Conservation (phyloP, 2,797 vertebrate species). For the Helicolenus hilgendorfi region DNA sequence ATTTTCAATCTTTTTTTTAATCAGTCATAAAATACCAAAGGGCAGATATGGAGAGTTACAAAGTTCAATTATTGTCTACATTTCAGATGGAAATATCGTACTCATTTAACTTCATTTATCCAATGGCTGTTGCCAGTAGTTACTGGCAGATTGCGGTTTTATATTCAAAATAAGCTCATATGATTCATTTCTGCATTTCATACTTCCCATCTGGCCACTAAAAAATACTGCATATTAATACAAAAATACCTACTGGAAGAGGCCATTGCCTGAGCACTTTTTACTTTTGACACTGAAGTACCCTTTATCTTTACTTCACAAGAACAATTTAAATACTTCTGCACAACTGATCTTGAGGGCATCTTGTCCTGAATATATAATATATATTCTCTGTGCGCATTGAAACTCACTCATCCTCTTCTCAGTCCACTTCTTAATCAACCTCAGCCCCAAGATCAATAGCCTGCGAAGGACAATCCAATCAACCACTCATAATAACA, state of each 20-base stretch:
- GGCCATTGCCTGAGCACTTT: background rate
- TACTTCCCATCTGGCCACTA: background rate
- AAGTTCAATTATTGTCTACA: background rate
- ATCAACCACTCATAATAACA: conserved; percentile 84
- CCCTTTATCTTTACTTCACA: conserved; percentile 17
- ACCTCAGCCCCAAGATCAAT: conserved; percentile 82
- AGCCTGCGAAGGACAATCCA: conserved; percentile 86
- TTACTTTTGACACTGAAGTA: conserved; percentile 18
- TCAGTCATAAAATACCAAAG: background rate
- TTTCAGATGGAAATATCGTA: background rate
- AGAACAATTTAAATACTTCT: conserved; percentile 20
- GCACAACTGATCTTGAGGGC: conserved; percentile 18
- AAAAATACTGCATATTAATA: background rate
- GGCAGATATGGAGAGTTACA: background rate
- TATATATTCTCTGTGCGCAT: conserved; percentile 34
- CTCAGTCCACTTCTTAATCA: conserved; percentile 78
- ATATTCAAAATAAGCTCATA: background rate
- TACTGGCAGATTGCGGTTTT: background rate
- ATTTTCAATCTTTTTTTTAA: background rate
- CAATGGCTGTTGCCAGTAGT: background rate
- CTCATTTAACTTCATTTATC: background rate
- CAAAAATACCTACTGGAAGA: background rate
- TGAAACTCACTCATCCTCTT: conserved; percentile 52
- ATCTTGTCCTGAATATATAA: conserved; percentile 39
- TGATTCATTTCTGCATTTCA: background rate